Percentiles rank a stretch among this genome's conserved stretches.
Evolutionary conservation across 2,113 vertebrate genomes (phyloP).

Genomic region (Copsychus sechellarum): DNA sequence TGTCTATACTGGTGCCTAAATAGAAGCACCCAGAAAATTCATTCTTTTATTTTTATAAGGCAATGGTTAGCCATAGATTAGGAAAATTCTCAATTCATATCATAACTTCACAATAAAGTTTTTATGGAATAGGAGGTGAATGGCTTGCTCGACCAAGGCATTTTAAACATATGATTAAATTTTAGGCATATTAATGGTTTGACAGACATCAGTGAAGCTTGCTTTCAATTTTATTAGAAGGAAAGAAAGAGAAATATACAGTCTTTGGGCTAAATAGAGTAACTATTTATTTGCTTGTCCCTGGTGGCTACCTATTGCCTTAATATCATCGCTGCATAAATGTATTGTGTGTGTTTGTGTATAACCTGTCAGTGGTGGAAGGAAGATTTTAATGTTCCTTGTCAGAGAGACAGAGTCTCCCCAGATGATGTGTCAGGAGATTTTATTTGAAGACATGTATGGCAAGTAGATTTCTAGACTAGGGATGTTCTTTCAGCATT

Average conservation of each 20-base stretch:
- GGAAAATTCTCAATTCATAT: neutral
- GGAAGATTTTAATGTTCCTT: neutral
- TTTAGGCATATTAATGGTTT: neutral
- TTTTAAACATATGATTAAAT: neutral
- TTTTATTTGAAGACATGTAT: neutral
- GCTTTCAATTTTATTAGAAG: neutral
- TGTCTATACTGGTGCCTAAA: neutral
- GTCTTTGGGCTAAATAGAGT: neutral
- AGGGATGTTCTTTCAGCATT: neutral
- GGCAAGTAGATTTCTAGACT: neutral
- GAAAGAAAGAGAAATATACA: neutral
- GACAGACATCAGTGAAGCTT: neutral
- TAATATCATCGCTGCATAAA: neutral
- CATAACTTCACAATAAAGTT: neutral
- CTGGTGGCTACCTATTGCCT: neutral
- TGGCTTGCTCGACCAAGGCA: neutral
- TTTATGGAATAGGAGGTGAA: neutral
- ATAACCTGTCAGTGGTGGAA: neutral
- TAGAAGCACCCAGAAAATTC: neutral
- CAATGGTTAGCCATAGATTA: neutral
- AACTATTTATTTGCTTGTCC: neutral
- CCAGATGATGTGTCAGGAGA: neutral
- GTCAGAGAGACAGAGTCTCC: neutral
- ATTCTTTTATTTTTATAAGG: neutral
- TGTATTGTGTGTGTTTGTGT: neutral